Evolutionary conservation across 1,140 invertebrate genomes (phyloP).

Genomic region (Triops longicaudatus): DNA sequence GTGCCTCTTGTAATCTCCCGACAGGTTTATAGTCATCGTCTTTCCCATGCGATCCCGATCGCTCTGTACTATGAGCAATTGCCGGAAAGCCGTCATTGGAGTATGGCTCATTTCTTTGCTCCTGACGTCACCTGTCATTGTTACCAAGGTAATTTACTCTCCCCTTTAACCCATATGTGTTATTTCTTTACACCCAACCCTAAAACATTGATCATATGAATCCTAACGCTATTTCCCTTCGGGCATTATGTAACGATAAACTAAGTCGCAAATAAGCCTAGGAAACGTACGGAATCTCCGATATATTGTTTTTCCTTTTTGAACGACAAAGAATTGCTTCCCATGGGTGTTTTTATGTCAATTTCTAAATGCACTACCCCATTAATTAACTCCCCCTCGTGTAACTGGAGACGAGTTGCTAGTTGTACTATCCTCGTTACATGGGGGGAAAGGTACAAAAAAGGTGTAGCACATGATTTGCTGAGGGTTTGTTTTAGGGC

Average conservation of each 20-base stretch:
- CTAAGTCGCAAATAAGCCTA: too few relatives aligned
- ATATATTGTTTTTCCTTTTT: too few relatives aligned
- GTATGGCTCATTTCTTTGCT: conserved; percentile 41
- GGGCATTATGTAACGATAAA: neutral
- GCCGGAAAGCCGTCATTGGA: conserved; percentile 38
- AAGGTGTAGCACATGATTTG: neutral
- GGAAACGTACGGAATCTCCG: too few relatives aligned
- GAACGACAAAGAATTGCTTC: too few relatives aligned
- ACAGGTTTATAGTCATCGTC: conserved; percentile 46
- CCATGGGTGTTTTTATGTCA: too few relatives aligned
- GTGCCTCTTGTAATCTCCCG: conserved; percentile 27
- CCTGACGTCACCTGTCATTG: conserved; percentile 38
- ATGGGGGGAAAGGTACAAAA: too few relatives aligned
- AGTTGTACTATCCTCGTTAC: too few relatives aligned
- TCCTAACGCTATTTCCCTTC: neutral
- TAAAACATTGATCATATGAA: neutral
- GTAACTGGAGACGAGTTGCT: too few relatives aligned
- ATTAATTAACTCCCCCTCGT: too few relatives aligned
- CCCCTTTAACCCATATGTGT: neutral
- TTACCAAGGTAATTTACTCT: conserved; percentile 38
- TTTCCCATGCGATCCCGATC: conserved; percentile 44
- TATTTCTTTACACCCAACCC: neutral
- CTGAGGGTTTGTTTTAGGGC: conserved; percentile 17
- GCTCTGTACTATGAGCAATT: conserved; percentile 43
- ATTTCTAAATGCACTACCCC: too few relatives aligned